Evolutionary conservation across 2,797 vertebrate genomes (phyloP).

Genomic region (Gobio occitaniae): DNA sequence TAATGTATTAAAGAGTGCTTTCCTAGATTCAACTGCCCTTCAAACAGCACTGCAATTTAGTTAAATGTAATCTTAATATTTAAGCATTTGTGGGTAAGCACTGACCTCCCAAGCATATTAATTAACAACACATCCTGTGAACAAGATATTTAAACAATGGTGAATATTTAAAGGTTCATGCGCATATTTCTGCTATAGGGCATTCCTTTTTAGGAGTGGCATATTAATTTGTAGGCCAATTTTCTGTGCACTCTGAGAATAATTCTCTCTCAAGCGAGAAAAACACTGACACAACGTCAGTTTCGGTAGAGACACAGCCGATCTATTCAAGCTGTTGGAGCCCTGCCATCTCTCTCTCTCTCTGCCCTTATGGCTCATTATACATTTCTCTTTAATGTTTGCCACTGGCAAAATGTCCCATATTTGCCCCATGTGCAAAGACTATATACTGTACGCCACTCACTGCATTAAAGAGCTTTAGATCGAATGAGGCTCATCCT

Average conservation of each 20-base stretch:
- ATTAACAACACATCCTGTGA: conserved; percentile 36
- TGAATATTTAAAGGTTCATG: conserved; percentile 75
- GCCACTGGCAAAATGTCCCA: conserved; percentile 31
- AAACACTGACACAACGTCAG: conserved; percentile 43
- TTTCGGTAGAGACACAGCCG: conserved; percentile 31
- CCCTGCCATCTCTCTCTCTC: conserved; percentile 35
- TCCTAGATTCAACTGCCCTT: not conserved
- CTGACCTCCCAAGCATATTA: not conserved
- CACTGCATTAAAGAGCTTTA: not conserved
- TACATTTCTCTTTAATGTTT: conserved; percentile 41
- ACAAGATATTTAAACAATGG: conserved; percentile 36
- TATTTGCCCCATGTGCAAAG: conserved; percentile 11
- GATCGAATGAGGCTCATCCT: not conserved
- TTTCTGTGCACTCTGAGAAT: conserved; percentile 49
- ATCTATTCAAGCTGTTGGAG: conserved; percentile 47
- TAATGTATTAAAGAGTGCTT: conserved; percentile 6
- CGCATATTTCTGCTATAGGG: conserved; percentile 67
- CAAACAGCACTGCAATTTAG: not conserved
- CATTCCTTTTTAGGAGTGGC: conserved; percentile 67
- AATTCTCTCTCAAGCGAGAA: conserved; percentile 44
- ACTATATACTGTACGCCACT: not conserved
- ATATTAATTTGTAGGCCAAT: conserved; percentile 70
- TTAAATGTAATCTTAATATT: not conserved
- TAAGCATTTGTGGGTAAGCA: not conserved
- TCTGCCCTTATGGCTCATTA: conserved; percentile 44